These are phyloP conservation scores for Brachionus angularis DNA, from an alignment of 1,140 invertebrate species.

Conservation along the genomic window DNA sequence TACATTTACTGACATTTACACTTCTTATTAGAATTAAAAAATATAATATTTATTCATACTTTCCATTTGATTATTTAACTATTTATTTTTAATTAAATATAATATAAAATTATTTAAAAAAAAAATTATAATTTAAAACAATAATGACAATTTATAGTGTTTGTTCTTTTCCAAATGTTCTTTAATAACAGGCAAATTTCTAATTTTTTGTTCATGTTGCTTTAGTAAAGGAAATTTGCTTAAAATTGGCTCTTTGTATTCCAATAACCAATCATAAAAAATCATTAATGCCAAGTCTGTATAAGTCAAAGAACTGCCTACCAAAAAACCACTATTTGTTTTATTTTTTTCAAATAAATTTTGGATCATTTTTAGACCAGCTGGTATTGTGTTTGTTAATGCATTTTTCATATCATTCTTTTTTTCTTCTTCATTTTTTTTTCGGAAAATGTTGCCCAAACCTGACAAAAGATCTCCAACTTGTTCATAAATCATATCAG, in stretches of 20 bases:
- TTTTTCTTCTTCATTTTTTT: not conserved
- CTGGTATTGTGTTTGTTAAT: not conserved
- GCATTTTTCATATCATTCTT: not conserved
- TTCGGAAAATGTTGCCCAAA: not conserved
- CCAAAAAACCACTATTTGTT: constrained; percentile 6
- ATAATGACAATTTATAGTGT: not conserved
- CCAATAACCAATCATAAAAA: constrained; percentile 59
- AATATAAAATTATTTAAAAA: no score
- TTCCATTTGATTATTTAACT: no score
- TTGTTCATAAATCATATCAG: not conserved
- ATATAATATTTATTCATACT: no score
- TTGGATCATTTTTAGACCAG: not conserved
- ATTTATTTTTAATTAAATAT: no score
- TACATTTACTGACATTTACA: no score
- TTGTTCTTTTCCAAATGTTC: not conserved
- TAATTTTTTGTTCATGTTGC: not conserved
- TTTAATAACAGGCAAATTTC: not conserved
- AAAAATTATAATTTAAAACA: no score
- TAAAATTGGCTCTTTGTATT: not conserved
- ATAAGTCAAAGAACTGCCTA: not conserved
- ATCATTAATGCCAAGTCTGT: constrained; percentile 59
- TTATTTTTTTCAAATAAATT: not conserved
- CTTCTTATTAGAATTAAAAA: no score
- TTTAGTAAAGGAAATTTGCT: not conserved
- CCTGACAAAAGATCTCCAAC: not conserved